Conservation (phyloP, 2,888 invertebrate genomes). For the Chaitophorus viminalis region DNA sequence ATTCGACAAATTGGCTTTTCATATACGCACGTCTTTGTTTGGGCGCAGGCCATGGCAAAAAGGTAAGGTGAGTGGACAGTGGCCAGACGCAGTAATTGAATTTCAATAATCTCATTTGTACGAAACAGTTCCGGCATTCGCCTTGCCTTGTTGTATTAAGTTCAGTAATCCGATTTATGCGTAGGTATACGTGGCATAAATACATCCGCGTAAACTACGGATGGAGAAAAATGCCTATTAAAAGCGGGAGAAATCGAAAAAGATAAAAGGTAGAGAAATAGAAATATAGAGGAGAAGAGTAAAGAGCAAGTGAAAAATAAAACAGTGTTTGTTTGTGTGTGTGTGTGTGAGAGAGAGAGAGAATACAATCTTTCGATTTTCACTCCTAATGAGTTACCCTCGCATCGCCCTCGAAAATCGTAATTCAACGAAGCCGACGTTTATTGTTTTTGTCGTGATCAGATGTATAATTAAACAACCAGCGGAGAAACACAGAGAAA, state of each 20-base stretch:
- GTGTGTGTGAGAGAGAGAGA: neutral
- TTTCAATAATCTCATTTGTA: conserved; percentile 15
- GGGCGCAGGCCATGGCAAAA: neutral
- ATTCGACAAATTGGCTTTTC: conserved; percentile 1
- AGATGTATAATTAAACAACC: conserved; percentile 58
- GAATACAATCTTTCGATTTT: conserved; percentile 37
- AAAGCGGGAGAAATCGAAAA: neutral
- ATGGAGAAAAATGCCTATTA: neutral
- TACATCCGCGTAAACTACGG: neutral
- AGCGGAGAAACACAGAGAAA: neutral
- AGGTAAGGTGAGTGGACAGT: neutral
- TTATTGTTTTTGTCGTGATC: conserved; percentile 57
- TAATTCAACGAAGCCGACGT: conserved; percentile 44
- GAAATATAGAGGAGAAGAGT: neutral
- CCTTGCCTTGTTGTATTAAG: neutral
- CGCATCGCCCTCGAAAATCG: neutral
- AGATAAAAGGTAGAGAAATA: neutral
- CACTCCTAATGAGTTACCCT: conserved; percentile 46
- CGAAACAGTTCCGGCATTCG: neutral
- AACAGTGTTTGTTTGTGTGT: neutral
- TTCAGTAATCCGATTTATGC: conserved; percentile 18
- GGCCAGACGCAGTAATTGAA: neutral
- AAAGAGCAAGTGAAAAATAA: neutral
- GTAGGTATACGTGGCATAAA: too few species aligned
- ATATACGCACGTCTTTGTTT: neutral